A percentile compares a stretch with the other conserved stretches of the same genome.
Evolutionary conservation across 2,888 invertebrate genomes (phyloP).

Genomic region (Papilio protenor): DNA sequence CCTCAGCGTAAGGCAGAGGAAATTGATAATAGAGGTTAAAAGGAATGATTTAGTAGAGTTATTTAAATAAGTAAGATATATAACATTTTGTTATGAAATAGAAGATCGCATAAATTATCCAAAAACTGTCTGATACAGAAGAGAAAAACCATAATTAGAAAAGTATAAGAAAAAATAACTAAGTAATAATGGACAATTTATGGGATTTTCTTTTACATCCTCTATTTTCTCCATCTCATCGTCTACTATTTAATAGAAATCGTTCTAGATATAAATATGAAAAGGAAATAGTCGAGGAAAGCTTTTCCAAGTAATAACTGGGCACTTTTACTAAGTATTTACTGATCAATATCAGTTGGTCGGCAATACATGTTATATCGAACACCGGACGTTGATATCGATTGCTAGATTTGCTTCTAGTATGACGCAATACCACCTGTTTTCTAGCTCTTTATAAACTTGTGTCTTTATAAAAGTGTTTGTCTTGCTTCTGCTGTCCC

Average conservation of each 20-base stretch:
- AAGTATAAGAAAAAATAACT: too few species aligned
- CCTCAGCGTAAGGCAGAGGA: too few species aligned
- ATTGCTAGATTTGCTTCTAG: slow-evolving; percentile 21
- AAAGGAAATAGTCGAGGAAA: slow-evolving; percentile 31
- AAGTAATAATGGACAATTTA: too few species aligned
- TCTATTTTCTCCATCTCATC: neutral
- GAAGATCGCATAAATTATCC: too few species aligned
- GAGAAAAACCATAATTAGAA: too few species aligned
- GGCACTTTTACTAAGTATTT: slow-evolving; percentile 35
- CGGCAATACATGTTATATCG: slow-evolving; percentile 10
- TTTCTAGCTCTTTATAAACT: neutral
- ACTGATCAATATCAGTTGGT: slow-evolving; percentile 16
- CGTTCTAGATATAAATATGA: slow-evolving; percentile 33
- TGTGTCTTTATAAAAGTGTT: too few species aligned
- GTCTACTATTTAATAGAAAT: slow-evolving; percentile 26
- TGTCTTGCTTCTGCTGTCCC: too few species aligned
- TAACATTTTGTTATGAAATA: too few species aligned
- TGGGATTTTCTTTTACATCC: neutral
- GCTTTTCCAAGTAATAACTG: slow-evolving; percentile 28
- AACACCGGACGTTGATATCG: slow-evolving; percentile 36
- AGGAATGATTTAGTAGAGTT: too few species aligned
- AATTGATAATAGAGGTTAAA: too few species aligned
- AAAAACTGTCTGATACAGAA: too few species aligned
- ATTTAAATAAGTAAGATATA: too few species aligned
- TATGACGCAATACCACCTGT: slow-evolving; percentile 6